Percentiles rank a stretch among this genome's conserved stretches.
phyloP scores from a whole-genome alignment of 2,113 vertebrate species.

The Antennarius striatus region DNA sequence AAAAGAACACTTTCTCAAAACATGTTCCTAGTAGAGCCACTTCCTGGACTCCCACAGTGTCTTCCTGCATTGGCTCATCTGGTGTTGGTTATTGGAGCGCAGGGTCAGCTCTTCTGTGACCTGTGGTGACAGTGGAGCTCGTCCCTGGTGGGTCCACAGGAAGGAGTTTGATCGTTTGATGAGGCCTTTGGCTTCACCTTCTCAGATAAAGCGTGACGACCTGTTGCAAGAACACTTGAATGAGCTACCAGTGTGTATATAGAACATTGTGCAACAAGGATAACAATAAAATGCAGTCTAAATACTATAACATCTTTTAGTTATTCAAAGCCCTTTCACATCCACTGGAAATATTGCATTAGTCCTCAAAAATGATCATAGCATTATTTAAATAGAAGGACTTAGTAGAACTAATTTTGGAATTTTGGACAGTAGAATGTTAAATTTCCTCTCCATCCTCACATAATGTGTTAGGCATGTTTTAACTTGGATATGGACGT shows the following conservation, averaged over 20 bases:
- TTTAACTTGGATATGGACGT: neutral
- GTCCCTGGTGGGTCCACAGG: conserved; percentile 48
- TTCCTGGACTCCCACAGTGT: conserved; percentile 57
- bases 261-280: neutral
- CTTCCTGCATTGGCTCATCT: conserved; percentile 64
- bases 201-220: conserved; percentile 23
- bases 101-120: conserved; percentile 55
- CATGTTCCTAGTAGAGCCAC: conserved; percentile 30
- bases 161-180: conserved; percentile 56
- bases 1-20: conserved; percentile 53
- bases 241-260: neutral
- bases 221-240: conserved; percentile 7
- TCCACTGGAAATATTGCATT: neutral
- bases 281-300: too few species aligned
- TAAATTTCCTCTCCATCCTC: neutral
- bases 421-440: neutral
- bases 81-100: conserved; percentile 60
- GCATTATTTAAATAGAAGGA: neutral
- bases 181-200: conserved; percentile 40
- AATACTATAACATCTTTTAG: neutral
- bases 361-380: neutral
- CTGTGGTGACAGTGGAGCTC: conserved; percentile 48
- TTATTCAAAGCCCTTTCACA: neutral
- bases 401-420: neutral
- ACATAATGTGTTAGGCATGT: neutral